Evolutionary conservation across 2,797 vertebrate genomes (phyloP), one percentile per base, ranked within the genome.

Genomic region (Chelon labrosus): DNA sequence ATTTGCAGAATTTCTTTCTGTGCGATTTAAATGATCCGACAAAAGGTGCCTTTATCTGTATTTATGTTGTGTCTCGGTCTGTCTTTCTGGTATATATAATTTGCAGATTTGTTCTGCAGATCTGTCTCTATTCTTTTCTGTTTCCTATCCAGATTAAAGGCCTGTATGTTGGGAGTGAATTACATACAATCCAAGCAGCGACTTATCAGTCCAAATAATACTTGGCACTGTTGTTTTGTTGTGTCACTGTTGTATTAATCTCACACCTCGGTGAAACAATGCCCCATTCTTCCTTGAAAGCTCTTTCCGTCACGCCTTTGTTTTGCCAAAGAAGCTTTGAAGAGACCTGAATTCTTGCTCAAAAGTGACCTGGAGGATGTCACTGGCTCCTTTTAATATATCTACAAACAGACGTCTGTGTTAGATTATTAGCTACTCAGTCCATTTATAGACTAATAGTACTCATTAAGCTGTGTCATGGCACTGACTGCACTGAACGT

Each of bases 241-340:
- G 31, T 35, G 31, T 35, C 6, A 35, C 5, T 35, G 31, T 35
- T 7, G 7, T 35, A 7, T 8, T 35, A 8, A 6, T 35, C 31
- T 71, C 14, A 62, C 9, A 55, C 51, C 44, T 55, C 52, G 2
- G 16, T 55, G 5, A 49, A 71, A 71, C 51, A 71, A 55, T 55
- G 69, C 6, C 10, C 20, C 16, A 55, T 63, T 55, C 8, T 71
- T 62, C 52, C 39, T 49, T 9, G 1, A 52, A 27, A 41, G 41
- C 42, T 49, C 41, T 31, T 54, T 50, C 12, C 1, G 3, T 16
- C 46, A 17, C 17, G 3, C 16, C 16, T 47, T 17, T 47, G 17
- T 7, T 17, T 47, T 16, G 17, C 31, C 31, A 47, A 47, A 7
- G 16, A 47, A 17, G 17, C 46, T 17, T 16, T 7, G 46, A n/a